Base-by-base conservation (phyloP, 2,113 vertebrate species). In the Chaetorhynchus papuensis region DNA sequence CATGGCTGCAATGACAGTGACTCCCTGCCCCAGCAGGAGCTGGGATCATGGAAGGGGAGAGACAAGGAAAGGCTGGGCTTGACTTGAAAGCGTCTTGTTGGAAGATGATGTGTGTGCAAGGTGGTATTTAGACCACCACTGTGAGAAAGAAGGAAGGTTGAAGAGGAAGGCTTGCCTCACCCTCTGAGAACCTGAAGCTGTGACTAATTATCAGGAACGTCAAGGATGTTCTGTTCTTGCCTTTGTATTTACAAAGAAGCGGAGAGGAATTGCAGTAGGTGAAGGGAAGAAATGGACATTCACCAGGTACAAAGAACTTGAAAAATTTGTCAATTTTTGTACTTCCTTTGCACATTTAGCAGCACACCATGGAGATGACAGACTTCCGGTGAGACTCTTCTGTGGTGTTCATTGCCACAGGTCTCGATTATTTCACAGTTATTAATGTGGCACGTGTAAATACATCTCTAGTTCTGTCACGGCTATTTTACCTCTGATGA, bases 1-100 rank as follows among this genome's bases (percentile, higher is more conserved):
- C 56, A 76, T 64, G 69, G 30, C 21, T 77, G 30, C 66, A 60
- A 23, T 12, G 41, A 84, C 2, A 4, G 30, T 7, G 68, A 44
- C 31, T 66, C 27, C 31, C 22, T 82, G 54, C 6, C 41, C 28
- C 42, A 84, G n/a, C 50, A 76, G 74, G 37, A 65, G 31, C 13
- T 0, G 1, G 39, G 21, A 74, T 16, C 2, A 1, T 10, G 27
- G 44, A 56, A 54, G 11, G 71, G 45, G 13, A 2, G 1, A 68
- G 19, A 64, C 59, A n/a, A 77, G n/a, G 20, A 72, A 45, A 82
- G 37, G 21, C 11, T 69, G 39, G 74, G 42, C 31, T 93, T 54
- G 31, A 12, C 39, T 95, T 49, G 10, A 52, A 52, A 76, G 80
- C 0, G 0, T 44, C 47, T 71, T 41, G 20, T 3, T 26, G 65